Evolutionary conservation across 1,140 invertebrate species (phyloP), one percentile per base, ranked within the genome.

Genomic region (Prorops nasuta): DNA sequence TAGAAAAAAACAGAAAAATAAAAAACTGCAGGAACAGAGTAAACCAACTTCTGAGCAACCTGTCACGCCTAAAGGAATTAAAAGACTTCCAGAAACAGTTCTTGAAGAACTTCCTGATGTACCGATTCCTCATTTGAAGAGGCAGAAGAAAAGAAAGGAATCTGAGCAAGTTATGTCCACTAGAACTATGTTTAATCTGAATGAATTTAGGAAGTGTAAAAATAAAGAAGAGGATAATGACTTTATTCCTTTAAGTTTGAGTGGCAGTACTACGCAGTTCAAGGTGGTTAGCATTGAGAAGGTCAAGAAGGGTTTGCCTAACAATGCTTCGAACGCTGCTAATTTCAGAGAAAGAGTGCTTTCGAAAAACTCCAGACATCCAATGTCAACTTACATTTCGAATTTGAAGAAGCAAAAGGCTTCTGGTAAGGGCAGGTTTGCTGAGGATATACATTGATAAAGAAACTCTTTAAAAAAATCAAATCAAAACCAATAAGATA

Each of bases 241-340:
- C n/a, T 59, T 39, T 15, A 31, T 57, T 10, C 3, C 49, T 1
- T 36, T 56, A 2, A 64, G 59, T 32, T 38, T 40, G 1, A 21
- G 24, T n/a, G 65, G 58, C 43, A 46, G 58, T 17, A 69, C 60
- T 0, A 69, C 67, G 0, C 14, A 58, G 14, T 72, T 72, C 18
- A 14, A 10, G 4, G 51, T 68, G 1, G 31, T 60, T 2, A 59
- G 60, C 28, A 9, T 73, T 14, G 12, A 56, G 2, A 65, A 63
- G 17, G 6, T 39, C 0, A 56, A 39, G 7, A 63, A 61, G 19
- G 42, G 49, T 17, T 3, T 21, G 2, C n/a, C 31, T 3, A 51
- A 51, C 19, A 54, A 51, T 16, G 15, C 10, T 12, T 1, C n/a
- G 1, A 21, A 31, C 0, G 34, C 34, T 16, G 2, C 18, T 16